These are phyloP conservation scores for Temnothorax ravouxi DNA, from an alignment of 2,888 invertebrate species.

Conservation along the genomic window DNA sequence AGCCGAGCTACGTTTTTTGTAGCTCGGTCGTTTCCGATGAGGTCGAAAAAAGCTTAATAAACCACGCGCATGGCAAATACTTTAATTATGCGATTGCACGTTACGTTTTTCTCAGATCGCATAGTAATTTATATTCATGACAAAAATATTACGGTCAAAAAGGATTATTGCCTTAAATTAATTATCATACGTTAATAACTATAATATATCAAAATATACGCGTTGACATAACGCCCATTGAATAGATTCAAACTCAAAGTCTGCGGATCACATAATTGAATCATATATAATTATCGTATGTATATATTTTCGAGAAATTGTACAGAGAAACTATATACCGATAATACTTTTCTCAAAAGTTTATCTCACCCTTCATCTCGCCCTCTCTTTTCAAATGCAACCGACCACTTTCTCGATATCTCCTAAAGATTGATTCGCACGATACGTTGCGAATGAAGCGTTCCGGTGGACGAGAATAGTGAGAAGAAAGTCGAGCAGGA, in stretches of 20 bases:
- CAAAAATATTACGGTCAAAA: background rate
- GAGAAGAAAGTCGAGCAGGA: background rate
- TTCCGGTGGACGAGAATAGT: constrained; percentile 17
- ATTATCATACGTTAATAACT: constrained; percentile 1
- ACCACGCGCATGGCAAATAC: constrained; percentile 20
- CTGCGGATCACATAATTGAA: too few relatives aligned
- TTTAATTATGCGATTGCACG: constrained; percentile 20
- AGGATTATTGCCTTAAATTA: background rate
- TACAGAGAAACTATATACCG: background rate
- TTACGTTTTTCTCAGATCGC: constrained; percentile 23
- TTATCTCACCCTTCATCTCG: background rate
- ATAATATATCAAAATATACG: background rate
- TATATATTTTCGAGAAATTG: background rate
- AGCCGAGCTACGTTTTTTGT: constrained; percentile 36
- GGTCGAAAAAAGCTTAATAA: constrained; percentile 46
- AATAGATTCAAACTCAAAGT: background rate
- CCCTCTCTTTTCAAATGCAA: constrained; percentile 12
- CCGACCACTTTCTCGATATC: background rate
- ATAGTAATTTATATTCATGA: constrained; percentile 12
- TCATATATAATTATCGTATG: background rate
- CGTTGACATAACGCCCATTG: too few relatives aligned
- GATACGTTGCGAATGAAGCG: constrained; percentile 36
- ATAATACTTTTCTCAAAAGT: background rate
- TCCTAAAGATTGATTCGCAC: constrained; percentile 37
- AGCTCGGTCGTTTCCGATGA: constrained; percentile 12